phyloP scores from a whole-genome alignment of 2,797 vertebrate genomes.

The Psittacula echo region DNA sequence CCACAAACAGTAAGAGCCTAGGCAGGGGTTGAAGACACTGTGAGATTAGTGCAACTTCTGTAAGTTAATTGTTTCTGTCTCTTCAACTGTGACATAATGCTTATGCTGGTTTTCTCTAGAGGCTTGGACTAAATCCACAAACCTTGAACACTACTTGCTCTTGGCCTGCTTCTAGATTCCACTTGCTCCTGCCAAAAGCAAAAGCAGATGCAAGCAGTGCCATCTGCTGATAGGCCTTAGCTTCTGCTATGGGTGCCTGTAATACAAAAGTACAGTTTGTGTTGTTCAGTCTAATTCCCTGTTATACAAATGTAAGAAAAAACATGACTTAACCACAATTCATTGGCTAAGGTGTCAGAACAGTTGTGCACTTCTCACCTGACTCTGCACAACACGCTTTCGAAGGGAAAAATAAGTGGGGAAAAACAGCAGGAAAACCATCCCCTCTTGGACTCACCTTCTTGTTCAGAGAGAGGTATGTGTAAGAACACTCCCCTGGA shows the following conservation, averaged over 20 bases:
- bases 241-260: slow-evolving; percentile 81
- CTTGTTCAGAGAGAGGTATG: slow-evolving; percentile 74
- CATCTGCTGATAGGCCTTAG: slow-evolving; percentile 88
- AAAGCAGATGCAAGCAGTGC: slow-evolving; percentile 85
- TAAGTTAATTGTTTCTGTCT: not conserved
- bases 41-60: rapidly evolving
- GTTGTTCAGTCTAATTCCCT: not conserved
- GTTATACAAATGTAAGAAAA: not conserved
- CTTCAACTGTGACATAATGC: too few relatives aligned
- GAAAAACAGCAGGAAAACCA: rapidly evolving
- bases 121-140: not conserved
- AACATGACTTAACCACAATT: not conserved
- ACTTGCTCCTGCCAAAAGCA: slow-evolving; percentile 89
- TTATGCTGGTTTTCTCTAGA: not conserved
- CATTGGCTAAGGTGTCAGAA: not conserved
- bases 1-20: not conserved
- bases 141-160: slow-evolving; percentile 87
- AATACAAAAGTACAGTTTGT: not conserved
- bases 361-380: not conserved
- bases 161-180: slow-evolving; percentile 84
- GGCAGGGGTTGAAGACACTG: not conserved
- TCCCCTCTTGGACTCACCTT: slow-evolving; percentile 78
- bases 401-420: rapidly evolving
- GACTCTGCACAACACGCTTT: not conserved
- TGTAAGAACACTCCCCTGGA: slow-evolving; percentile 80